These are phyloP conservation scores for Lemur catta DNA, from an alignment of 2,797 vertebrate species.

Conservation along the genomic window DNA sequence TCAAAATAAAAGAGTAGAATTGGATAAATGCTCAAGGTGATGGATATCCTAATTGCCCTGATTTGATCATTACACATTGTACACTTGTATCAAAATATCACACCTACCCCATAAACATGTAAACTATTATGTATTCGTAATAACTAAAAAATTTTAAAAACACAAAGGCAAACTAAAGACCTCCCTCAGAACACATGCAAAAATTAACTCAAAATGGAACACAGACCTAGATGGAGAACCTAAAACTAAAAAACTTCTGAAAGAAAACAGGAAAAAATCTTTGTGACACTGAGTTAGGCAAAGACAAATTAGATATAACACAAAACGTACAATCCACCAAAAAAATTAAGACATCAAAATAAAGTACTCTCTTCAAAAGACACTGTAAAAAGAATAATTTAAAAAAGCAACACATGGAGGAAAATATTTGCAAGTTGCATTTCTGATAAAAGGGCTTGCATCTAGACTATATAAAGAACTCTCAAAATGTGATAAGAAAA, in stretches of 20 bases:
- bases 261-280: neutral
- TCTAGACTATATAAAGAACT: neutral
- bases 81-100: neutral
- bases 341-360: neutral
- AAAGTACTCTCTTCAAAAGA: neutral
- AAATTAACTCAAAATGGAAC: neutral
- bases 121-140: neutral
- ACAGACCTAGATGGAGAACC: neutral
- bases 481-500: neutral
- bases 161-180: neutral
- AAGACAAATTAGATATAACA: neutral
- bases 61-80: neutral
- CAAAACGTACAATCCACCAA: neutral
- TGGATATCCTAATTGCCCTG: neutral
- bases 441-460: neutral
- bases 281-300: neutral
- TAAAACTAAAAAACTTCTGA: neutral
- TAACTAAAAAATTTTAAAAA: neutral
- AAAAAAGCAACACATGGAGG: neutral
- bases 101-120: neutral
- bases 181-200: neutral
- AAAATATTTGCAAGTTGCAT: neutral
- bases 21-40: neutral
- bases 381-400: neutral
- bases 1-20: neutral